A percentile compares a stretch with the other conserved stretches of the same genome.
Conservation (phyloP, 2,888 invertebrate species). For the Uropetala carovei region DNA sequence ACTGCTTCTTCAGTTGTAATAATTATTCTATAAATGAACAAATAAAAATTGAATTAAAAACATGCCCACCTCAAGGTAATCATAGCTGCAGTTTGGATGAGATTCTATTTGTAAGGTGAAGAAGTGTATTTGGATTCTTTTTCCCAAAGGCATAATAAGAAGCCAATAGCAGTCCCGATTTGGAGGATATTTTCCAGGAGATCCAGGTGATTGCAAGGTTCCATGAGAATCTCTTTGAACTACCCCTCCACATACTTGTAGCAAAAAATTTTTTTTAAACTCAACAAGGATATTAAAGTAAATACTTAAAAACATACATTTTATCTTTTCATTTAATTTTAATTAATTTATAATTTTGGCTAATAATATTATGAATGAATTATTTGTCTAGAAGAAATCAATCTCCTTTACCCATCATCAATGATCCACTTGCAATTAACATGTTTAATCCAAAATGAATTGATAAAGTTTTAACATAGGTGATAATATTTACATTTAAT, state of each 20-base stretch:
- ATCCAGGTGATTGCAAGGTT: conserved; percentile 89
- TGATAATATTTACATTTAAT: no score
- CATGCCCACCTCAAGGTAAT: conserved; percentile 83
- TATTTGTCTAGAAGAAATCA: no score
- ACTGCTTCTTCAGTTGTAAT: no score
- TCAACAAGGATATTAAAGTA: background rate
- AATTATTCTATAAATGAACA: no score
- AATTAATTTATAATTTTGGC: no score
- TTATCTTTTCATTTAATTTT: no score
- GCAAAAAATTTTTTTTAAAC: conserved; percentile 65
- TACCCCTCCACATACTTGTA: conserved; percentile 82
- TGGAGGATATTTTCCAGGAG: conserved; percentile 90
- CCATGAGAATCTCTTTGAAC: conserved; percentile 81
- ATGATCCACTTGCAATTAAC: no score
- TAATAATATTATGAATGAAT: no score
- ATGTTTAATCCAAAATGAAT: no score
- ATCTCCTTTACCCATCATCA: no score
- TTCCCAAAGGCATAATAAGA: conserved; percentile 81
- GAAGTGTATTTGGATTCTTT: conserved; percentile 89
- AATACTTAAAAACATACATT: background rate
- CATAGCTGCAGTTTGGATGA: conserved; percentile 84
- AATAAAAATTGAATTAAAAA: conserved; percentile 53
- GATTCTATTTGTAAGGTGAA: conserved; percentile 86
- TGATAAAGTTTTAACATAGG: no score
- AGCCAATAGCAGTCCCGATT: conserved; percentile 91